These are phyloP conservation scores for Nebria brevicollis DNA, from an alignment of 2,888 invertebrate species.

Conservation along the genomic window DNA sequence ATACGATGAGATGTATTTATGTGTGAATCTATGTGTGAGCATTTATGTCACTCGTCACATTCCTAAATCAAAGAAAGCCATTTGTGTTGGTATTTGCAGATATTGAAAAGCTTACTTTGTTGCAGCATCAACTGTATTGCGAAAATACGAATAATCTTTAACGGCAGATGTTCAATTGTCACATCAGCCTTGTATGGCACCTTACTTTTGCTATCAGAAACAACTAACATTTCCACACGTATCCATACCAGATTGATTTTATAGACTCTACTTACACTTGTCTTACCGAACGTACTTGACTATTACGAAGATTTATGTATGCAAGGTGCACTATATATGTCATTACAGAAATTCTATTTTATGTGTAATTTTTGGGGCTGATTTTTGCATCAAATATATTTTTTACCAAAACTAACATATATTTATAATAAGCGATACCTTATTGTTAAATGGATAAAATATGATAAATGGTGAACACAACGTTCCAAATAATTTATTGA, in stretches of 20 bases:
- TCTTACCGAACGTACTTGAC: neutral
- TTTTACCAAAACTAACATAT: too few relatives aligned
- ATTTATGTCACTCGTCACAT: neutral
- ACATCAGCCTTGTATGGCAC: neutral
- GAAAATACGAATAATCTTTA: neutral
- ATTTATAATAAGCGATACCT: too few relatives aligned
- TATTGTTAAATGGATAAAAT: too few relatives aligned
- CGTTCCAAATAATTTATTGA: too few relatives aligned
- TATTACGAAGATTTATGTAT: too few relatives aligned
- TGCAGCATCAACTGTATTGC: neutral
- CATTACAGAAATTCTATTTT: too few relatives aligned
- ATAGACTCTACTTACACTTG: neutral
- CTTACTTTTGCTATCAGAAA: neutral
- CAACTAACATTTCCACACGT: neutral
- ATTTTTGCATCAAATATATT: too few relatives aligned
- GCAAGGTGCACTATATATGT: too few relatives aligned
- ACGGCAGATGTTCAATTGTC: neutral
- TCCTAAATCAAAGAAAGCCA: neutral
- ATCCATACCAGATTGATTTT: neutral
- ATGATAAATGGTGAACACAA: too few relatives aligned
- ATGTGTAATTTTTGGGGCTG: too few relatives aligned
- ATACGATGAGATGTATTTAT: neutral
- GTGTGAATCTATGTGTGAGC: neutral
- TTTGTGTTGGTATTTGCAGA: neutral
- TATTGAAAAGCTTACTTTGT: neutral